Percentiles rank a stretch among this genome's conserved stretches.
These are phyloP conservation scores for Uloborus plumipes DNA, from an alignment of 2,888 invertebrate genomes.

Conservation along the genomic window DNA sequence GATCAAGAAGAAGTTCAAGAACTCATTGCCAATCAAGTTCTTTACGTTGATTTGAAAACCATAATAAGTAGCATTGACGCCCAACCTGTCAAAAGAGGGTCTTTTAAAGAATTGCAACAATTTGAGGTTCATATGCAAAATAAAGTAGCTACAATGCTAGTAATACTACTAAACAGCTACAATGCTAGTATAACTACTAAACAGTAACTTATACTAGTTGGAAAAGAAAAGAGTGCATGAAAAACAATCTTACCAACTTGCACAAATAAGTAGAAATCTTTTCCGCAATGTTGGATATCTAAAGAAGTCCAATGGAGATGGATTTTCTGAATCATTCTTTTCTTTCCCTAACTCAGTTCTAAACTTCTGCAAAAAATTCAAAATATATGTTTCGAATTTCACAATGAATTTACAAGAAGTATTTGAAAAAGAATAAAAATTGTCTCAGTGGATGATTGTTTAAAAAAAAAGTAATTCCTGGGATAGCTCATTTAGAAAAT, in stretches of 20 bases:
- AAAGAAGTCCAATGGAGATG: slow-evolving; percentile 33
- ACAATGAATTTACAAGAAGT: not conserved
- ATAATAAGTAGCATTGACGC: slow-evolving; percentile 10
- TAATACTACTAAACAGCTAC: too few relatives aligned
- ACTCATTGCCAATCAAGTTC: slow-evolving; percentile 77
- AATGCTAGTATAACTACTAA: too few relatives aligned
- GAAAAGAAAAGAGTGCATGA: too few relatives aligned
- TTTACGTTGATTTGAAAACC: slow-evolving; percentile 67
- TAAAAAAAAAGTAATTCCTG: too few relatives aligned
- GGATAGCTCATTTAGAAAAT: too few relatives aligned
- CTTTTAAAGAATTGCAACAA: too few relatives aligned
- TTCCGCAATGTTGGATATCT: slow-evolving; percentile 34
- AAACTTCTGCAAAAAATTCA: slow-evolving; percentile 17
- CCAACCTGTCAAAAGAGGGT: slow-evolving; percentile 13
- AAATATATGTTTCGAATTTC: not conserved
- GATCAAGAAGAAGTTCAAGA: slow-evolving; percentile 78
- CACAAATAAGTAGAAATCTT: slow-evolving; percentile 26
- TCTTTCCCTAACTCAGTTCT: slow-evolving; percentile 6
- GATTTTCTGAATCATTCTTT: not conserved
- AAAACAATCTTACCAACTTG: slow-evolving; percentile 21
- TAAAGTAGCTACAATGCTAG: too few relatives aligned
- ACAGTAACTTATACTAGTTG: too few relatives aligned
- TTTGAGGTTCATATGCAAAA: too few relatives aligned
- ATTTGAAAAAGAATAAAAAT: too few relatives aligned
- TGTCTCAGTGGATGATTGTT: too few relatives aligned